Evolutionary conservation across 2,113 vertebrate genomes (phyloP).

Genomic region (Asarcornis scutulata): DNA sequence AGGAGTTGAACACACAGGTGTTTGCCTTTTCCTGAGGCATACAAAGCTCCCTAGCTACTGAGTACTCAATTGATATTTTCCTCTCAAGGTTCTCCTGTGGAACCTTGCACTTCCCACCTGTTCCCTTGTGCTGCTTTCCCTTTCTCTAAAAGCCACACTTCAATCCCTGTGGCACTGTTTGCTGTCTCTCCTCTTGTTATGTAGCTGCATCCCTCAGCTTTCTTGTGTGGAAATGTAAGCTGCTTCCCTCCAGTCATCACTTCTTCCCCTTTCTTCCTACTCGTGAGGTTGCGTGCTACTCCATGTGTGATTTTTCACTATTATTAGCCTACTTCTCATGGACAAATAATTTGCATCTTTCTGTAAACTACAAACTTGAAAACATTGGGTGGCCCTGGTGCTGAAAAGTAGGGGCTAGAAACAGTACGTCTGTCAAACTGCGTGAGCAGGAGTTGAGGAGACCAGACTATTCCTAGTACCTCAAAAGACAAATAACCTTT

Average conservation of each 20-base stretch:
- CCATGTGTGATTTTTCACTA: not conserved
- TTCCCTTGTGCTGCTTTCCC: not conserved
- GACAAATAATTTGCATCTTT: not conserved
- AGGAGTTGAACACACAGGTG: not conserved
- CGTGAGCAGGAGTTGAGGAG: not conserved
- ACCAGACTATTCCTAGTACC: not conserved
- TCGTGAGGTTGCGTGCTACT: not conserved
- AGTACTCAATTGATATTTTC: not conserved
- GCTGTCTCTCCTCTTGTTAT: not conserved
- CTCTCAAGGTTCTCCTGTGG: not conserved
- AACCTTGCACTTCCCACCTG: not conserved
- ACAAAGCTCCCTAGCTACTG: not conserved
- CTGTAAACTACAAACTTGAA: not conserved
- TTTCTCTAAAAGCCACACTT: not conserved
- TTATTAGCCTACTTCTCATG: not conserved
- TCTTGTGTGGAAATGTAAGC: not conserved
- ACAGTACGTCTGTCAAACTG: not conserved
- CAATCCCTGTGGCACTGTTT: not conserved
- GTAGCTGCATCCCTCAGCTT: not conserved
- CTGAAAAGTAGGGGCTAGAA: not conserved
- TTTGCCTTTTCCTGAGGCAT: not conserved
- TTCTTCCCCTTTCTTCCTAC: not conserved
- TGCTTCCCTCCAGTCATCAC: not conserved
- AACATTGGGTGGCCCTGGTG: not conserved
- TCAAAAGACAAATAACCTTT: not conserved